These are phyloP conservation scores for Listrodromus nycthemerus DNA, from an alignment of 2,888 invertebrate genomes.

Conservation along the genomic window DNA sequence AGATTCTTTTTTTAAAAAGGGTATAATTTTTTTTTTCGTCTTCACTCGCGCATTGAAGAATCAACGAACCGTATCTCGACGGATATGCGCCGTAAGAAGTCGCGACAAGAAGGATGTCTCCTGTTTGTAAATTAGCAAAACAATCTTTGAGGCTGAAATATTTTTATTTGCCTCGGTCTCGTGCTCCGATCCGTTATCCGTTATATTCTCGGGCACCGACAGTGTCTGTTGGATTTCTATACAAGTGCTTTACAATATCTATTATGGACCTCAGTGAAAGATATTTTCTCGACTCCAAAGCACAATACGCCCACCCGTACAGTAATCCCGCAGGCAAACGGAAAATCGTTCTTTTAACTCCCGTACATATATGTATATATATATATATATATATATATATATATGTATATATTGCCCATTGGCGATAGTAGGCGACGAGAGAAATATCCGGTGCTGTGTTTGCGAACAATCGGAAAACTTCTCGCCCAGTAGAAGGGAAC, in stretches of 20 bases:
- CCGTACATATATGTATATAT: neutral
- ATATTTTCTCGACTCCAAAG: conserved; percentile 15
- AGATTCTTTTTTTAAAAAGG: too few species aligned
- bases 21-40: too few species aligned
- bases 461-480: conserved; percentile 23
- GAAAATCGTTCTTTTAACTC: conserved; percentile 37
- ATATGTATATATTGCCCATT: too few species aligned
- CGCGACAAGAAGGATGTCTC: neutral
- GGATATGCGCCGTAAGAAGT: neutral
- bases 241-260: neutral
- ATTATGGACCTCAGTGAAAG: neutral
- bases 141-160: conserved; percentile 47
- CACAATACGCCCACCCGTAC: neutral
- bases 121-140: conserved; percentile 48
- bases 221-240: neutral
- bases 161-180: conserved; percentile 60
- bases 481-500: conserved; percentile 1
- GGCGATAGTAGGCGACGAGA: neutral
- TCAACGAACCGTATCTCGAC: neutral
- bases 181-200: conserved; percentile 9
- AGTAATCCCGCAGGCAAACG: conserved; percentile 28
- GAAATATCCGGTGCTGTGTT: conserved; percentile 19
- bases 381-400: conserved; percentile 1
- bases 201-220: neutral
- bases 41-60: too few species aligned